Percentiles rank a stretch among this genome's conserved stretches.
Conservation (phyloP, 2,113 vertebrate species). For the Syngnathoides biaculeatus region DNA sequence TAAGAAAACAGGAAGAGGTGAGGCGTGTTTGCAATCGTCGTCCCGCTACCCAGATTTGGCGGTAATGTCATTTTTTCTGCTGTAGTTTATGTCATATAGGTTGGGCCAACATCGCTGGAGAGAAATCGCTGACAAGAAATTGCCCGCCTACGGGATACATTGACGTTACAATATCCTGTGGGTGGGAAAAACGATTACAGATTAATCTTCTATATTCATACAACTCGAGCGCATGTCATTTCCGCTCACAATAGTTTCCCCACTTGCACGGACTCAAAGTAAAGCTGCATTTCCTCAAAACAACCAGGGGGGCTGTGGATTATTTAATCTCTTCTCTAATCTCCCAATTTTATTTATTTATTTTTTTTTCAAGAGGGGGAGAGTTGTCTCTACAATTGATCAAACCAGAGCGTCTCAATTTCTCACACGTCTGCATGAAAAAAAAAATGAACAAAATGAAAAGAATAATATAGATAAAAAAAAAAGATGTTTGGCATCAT, state of each 20-base stretch:
- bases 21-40: background rate
- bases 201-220: constrained; percentile 16
- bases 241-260: constrained; percentile 13
- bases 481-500: background rate
- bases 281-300: constrained; percentile 9
- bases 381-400: constrained; percentile 2
- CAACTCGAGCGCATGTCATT: constrained; percentile 9
- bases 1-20: background rate
- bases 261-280: constrained; percentile 11
- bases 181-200: constrained; percentile 17
- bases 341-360: background rate
- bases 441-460: background rate
- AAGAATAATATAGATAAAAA: background rate
- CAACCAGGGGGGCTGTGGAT: constrained; percentile 8
- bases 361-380: constrained; percentile 3
- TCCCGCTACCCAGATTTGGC: background rate
- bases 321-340: constrained; percentile 10
- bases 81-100: background rate
- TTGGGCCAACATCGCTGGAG: background rate
- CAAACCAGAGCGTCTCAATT: background rate
- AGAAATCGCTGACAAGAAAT: background rate
- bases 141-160: background rate
- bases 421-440: background rate
- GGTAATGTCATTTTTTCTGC: background rate
- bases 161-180: constrained; percentile 2